A percentile compares a stretch with the other conserved stretches of the same genome.
Conservation (phyloP, 1,140 invertebrate genomes). For the Drosophila triauraria region DNA sequence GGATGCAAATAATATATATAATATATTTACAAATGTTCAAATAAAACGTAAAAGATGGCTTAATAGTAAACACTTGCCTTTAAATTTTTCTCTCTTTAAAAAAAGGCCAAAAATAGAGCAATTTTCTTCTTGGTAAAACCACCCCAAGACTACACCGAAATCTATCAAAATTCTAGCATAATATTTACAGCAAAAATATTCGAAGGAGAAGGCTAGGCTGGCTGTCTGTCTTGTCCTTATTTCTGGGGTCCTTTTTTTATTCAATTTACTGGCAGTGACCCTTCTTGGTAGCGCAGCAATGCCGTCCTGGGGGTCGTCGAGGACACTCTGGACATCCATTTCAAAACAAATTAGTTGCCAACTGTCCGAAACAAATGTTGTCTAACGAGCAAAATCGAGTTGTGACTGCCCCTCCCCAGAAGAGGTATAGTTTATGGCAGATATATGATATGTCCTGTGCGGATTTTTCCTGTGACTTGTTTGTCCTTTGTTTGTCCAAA, state of each 20-base stretch:
- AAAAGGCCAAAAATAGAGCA: not conserved
- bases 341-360: conserved; percentile 80
- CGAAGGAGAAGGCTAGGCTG: not conserved
- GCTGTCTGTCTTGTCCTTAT: conserved; percentile 16
- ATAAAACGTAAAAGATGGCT: too few relatives aligned
- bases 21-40: too few relatives aligned
- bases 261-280: conserved; percentile 66
- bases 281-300: conserved; percentile 35
- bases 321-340: conserved; percentile 53
- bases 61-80: not conserved
- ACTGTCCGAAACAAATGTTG: conserved; percentile 81
- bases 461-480: not conserved
- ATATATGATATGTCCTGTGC: conserved; percentile 23
- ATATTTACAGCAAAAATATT: conserved; percentile 23
- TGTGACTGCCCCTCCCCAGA: conserved; percentile 5
- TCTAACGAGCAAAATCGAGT: conserved; percentile 55
- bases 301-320: conserved; percentile 19
- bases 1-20: too few relatives aligned
- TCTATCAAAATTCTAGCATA: conserved; percentile 43
- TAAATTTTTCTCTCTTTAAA: not conserved
- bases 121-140: not conserved
- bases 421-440: conserved; percentile 12
- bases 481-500: conserved; percentile 21
- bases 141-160: not conserved
- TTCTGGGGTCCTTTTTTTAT: conserved; percentile 31